Percentiles rank a stretch among this genome's conserved stretches.
Conservation (phyloP, 2,888 invertebrate species). For the Metellina segmentata region DNA sequence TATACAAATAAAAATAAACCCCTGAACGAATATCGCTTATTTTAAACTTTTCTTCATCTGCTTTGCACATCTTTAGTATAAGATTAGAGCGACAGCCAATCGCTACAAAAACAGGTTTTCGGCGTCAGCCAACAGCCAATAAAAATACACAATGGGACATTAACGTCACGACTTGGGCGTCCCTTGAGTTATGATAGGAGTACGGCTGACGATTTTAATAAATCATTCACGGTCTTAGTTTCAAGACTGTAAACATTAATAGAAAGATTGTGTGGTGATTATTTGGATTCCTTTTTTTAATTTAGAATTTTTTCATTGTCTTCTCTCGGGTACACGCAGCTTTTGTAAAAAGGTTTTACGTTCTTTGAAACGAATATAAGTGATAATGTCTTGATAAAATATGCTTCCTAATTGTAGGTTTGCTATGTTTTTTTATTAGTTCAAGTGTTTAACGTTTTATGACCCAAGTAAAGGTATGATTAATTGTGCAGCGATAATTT, state of each 20-base stretch:
- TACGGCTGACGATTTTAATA: constrained; percentile 62
- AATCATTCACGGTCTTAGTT: constrained; percentile 57
- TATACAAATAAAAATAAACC: no score
- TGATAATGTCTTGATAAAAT: constrained; percentile 57
- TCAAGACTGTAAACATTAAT: neutral
- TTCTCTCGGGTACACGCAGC: neutral
- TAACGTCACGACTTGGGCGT: constrained; percentile 69
- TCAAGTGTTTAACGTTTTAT: no score
- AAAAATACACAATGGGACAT: constrained; percentile 65
- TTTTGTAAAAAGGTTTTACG: neutral
- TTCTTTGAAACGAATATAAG: constrained; percentile 1
- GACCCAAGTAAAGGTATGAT: no score
- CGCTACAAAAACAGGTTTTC: constrained; percentile 52
- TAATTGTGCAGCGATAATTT: no score
- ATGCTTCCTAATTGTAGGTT: constrained; percentile 33
- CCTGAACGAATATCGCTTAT: neutral
- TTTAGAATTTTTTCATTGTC: no score
- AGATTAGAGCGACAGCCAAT: constrained; percentile 69
- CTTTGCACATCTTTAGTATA: constrained; percentile 46
- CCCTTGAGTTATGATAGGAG: constrained; percentile 75
- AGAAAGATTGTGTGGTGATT: neutral
- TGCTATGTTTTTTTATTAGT: no score
- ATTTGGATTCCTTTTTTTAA: neutral
- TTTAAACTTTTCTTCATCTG: constrained; percentile 7
- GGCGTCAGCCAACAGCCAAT: constrained; percentile 68